Conservation (phyloP, 2,797 vertebrate species). For the Falco berigora region DNA sequence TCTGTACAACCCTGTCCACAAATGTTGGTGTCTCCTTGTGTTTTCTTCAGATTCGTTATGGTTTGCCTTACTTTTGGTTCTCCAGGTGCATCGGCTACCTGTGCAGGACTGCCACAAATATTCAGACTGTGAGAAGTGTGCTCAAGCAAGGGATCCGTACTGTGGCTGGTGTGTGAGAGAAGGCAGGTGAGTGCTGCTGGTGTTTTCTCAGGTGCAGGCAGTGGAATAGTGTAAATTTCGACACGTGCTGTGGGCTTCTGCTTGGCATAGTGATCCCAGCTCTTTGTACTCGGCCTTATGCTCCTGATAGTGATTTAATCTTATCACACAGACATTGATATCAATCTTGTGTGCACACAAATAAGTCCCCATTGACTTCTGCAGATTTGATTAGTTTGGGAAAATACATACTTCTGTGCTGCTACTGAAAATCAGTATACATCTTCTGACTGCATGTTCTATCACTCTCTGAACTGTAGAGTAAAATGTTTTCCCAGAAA, state of each 20-base stretch:
- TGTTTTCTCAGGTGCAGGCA: background rate
- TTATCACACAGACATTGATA: background rate
- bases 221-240: background rate
- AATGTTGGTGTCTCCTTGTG: background rate
- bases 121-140: constrained; percentile 82
- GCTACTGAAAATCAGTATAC: background rate
- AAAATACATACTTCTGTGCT: background rate
- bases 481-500: background rate
- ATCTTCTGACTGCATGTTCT: background rate
- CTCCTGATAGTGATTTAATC: background rate
- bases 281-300: background rate
- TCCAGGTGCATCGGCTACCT: constrained; percentile 85
- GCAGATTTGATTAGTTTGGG: background rate
- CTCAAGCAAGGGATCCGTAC: constrained; percentile 85
- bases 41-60: background rate
- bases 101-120: constrained; percentile 86
- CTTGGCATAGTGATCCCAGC: fast-evolving
- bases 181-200: constrained; percentile 78
- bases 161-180: constrained; percentile 96
- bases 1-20: background rate
- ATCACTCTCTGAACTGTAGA: background rate
- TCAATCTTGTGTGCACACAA: background rate
- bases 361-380: background rate
- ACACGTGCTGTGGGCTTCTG: background rate
- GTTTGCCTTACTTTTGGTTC: background rate